Evolutionary conservation across 2,888 invertebrate genomes (phyloP).

Genomic region (Lobophora halterata): DNA sequence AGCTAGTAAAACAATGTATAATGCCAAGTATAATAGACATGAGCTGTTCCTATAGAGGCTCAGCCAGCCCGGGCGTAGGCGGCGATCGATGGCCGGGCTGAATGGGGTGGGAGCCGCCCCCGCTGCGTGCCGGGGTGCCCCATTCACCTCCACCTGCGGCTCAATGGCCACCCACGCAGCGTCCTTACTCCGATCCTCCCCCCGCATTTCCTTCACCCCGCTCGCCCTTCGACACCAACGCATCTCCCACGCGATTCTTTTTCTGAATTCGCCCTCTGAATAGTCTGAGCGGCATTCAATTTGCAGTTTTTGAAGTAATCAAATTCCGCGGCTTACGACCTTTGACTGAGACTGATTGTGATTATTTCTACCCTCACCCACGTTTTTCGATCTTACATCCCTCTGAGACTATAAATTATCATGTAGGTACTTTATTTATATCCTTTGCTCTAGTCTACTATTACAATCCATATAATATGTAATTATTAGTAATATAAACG

Average conservation of each 20-base stretch:
- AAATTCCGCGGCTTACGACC: constrained; percentile 41
- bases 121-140: constrained; percentile 48
- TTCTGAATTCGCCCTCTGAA: constrained; percentile 61
- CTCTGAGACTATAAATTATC: too few relatives aligned
- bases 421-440: too few relatives aligned
- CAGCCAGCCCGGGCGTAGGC: constrained; percentile 39
- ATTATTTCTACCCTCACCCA: constrained; percentile 16
- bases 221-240: constrained; percentile 49
- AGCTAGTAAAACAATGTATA: constrained; percentile 21
- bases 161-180: constrained; percentile 76
- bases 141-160: constrained; percentile 75
- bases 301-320: constrained; percentile 61
- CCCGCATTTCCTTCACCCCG: constrained; percentile 32
- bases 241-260: constrained; percentile 65
- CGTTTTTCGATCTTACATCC: too few relatives aligned
- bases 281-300: constrained; percentile 65
- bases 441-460: too few relatives aligned
- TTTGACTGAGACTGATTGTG: constrained; percentile 12
- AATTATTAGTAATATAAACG: too few relatives aligned
- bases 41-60: constrained; percentile 21
- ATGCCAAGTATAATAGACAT: constrained; percentile 23
- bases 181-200: constrained; percentile 47
- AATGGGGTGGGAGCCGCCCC: constrained; percentile 68
- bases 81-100: constrained; percentile 61
- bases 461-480: too few relatives aligned